Base-by-base conservation (phyloP, 1,140 invertebrate species). In the Gryllus bimaculatus region DNA sequence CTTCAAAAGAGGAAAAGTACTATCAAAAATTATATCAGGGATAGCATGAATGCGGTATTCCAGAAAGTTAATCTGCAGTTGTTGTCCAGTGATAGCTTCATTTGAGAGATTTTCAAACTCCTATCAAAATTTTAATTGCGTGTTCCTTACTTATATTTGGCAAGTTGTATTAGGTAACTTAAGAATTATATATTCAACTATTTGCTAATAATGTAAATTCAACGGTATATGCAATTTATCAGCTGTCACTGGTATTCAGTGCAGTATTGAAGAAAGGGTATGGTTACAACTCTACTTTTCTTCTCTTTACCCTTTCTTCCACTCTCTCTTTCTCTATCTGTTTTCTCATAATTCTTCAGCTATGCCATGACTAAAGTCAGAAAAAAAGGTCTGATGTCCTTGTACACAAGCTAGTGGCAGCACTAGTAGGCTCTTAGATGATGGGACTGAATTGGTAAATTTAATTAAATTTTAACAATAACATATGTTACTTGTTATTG, bases 1-100 rank as follows among this genome's bases (percentile, higher is more conserved):
- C 26, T 74, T 77, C 15, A 77, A 77, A 47, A 77, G 48, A 76
- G 48, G 48, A 75, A 79, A 74, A 49, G 26, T 26, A 66, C 66
- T 74, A 18, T 78, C 48, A 26, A 26, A 66, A 66, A 78, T 49
- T 78, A 78, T 78, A 74, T 78, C 78, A 78, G 78, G 78, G 54
- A 78, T 78, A 78, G 54, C 47, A 54, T 78, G 76, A 39, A 79
- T 76, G 75, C 54, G 47, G 48, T 66, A 13, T 66, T 66, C 54
- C 18, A 66, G 54, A 18, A 66, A 66, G 54, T 39, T 39, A 39
- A 18, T 66, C 54, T 66, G 54, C 54, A 13, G 54, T 66, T 66
- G 54, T 66, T 66, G 54, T 66, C 54, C 54, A 18, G 54, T 66
- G 18, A 66, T 18, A 39, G 54, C 54, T 66, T 66, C 54, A 66